These are phyloP conservation scores for Cinclus cinclus DNA, from an alignment of 2,113 vertebrate species.

Conservation along the genomic window DNA sequence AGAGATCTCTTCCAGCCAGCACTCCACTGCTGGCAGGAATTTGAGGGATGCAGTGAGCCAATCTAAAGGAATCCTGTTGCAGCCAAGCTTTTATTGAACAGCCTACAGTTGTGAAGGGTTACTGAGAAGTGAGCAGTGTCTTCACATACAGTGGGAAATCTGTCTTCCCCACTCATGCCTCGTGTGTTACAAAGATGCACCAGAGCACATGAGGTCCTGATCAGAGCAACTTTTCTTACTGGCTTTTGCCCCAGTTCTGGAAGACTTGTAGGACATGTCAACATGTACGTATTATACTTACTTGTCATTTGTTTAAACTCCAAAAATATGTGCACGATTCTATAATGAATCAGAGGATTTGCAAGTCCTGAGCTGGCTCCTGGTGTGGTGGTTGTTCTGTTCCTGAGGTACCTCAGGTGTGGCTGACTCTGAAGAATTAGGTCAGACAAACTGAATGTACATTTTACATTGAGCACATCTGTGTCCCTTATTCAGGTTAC, in stretches of 20 bases:
- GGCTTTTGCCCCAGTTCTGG: neutral
- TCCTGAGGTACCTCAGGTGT: neutral
- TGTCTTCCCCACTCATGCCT: neutral
- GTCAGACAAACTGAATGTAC: conserved; percentile 8
- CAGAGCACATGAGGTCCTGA: neutral
- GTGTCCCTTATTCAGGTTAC: conserved; percentile 12
- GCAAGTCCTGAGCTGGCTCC: neutral
- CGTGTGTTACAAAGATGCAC: neutral
- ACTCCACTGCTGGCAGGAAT: neutral
- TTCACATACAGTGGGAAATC: neutral
- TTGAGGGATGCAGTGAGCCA: neutral
- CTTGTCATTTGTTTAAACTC: neutral
- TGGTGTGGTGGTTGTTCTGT: neutral
- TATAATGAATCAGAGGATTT: neutral
- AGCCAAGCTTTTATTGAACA: neutral
- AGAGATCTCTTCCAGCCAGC: neutral
- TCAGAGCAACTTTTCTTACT: neutral
- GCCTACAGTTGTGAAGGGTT: neutral
- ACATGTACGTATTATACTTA: neutral
- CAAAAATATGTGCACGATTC: neutral
- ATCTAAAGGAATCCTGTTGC: neutral
- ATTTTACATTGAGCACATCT: conserved; percentile 10
- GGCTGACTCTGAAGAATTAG: conserved; percentile 1
- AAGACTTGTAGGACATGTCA: neutral
- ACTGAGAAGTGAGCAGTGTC: neutral